Percentiles rank a stretch among this genome's conserved stretches.
Conservation (phyloP, 2,113 vertebrate species). For the Epinephelus moara region DNA sequence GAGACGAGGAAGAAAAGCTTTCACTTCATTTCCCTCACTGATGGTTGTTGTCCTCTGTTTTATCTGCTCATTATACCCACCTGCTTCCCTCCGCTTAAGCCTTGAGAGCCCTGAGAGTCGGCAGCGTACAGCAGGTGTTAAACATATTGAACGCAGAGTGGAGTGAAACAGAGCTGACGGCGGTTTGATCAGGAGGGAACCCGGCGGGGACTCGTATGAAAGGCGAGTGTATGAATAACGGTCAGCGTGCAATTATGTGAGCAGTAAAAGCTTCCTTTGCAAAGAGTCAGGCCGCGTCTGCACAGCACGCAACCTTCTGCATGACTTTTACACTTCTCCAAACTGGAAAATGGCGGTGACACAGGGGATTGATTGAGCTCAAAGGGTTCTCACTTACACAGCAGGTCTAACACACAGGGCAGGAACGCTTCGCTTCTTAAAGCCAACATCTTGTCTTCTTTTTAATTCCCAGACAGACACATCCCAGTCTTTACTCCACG, state of each 20-base stretch:
- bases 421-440: background rate
- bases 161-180: background rate
- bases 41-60: background rate
- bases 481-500: background rate
- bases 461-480: background rate
- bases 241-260: conserved; percentile 4
- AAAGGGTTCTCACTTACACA: background rate
- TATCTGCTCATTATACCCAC: background rate
- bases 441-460: background rate
- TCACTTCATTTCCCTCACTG: background rate
- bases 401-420: background rate
- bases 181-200: background rate
- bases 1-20: background rate
- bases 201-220: background rate
- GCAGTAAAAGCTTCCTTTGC: background rate
- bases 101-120: background rate
- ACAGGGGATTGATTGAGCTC: background rate
- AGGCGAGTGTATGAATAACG: background rate
- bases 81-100: background rate
- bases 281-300: background rate
- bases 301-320: background rate
- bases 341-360: conserved; percentile 14
- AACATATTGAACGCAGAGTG: background rate
- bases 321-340: background rate
- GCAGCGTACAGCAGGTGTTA: background rate